Evolutionary conservation across 2,797 vertebrate species (phyloP), one percentile per base, ranked within the genome.

Genomic region (Acrocephalus scirpaceus): DNA sequence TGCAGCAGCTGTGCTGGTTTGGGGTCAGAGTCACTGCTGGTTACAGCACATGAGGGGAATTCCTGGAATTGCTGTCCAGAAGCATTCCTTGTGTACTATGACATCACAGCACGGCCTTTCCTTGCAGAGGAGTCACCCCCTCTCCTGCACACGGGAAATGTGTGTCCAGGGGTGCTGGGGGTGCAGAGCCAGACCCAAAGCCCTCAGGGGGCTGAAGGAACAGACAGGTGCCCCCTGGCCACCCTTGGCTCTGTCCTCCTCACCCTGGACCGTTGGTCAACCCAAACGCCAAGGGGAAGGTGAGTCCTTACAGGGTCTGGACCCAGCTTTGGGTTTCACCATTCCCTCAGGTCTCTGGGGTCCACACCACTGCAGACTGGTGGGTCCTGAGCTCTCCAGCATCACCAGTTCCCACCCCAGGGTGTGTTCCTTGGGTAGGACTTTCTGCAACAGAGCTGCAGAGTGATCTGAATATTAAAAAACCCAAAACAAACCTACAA

Each of bases 71-170:
- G 45, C 38, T 65, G 21, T 40, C 16, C 5, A 1, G 50, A 25
- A 32, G 11, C 0, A 17, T 32, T 76, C 58, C 58, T 14, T 12
- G n/a, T 22, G 25, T 10, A 3, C 3, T 3, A 0, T 3, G 51
- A 7, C 0, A 2, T 1, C 16, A 1, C 0, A 9, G 61, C 67
- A 22, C 19, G 11, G 61, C 47, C 18, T 62, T 6, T 69, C 69
- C 51, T 18, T 1, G 0, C 48, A 4, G 53, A 26, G 69, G 29
- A 20, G 51, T 16, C 44, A 5, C 9, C 26, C 1, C 32, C 20
- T 29, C 10, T 67, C 71, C 67, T 45, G 27, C 48, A 0, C 0
- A 7, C n/a, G 30, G n/a, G 6, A 17, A 44, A 36, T 4, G 22
- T 4, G 30, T 40, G 42, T 2, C 16, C 50, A 13, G 29, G 87